Evolutionary conservation across 2,888 invertebrate species (phyloP).

Genomic region (Himalopsyche tibetana): DNA sequence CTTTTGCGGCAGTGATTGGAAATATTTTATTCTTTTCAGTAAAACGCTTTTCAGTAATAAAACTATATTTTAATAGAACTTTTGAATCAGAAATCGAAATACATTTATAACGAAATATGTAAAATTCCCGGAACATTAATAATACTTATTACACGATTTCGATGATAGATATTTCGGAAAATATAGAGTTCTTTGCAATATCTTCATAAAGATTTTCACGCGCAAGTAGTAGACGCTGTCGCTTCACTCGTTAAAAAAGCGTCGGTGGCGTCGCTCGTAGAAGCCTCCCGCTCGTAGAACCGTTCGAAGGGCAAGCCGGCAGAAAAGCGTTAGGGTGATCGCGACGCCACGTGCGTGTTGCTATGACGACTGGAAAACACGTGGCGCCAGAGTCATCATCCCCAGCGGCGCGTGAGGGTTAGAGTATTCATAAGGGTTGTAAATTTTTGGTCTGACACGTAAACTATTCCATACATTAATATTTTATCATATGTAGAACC

Average conservation of each 20-base stretch:
- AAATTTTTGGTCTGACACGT: no score
- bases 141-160: no score
- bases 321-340: not conserved
- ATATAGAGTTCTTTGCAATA: not conserved
- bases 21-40: no score
- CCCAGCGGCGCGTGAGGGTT: not conserved
- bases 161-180: no score
- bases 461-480: no score
- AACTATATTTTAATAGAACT: no score
- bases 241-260: not conserved
- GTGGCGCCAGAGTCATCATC: slow-evolving; percentile 25
- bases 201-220: not conserved
- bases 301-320: not conserved
- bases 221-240: not conserved
- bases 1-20: no score
- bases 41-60: no score
- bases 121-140: no score
- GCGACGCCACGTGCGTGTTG: slow-evolving; percentile 31
- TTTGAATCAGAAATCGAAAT: no score
- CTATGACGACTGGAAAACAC: slow-evolving; percentile 29
- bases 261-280: slow-evolving; percentile 10
- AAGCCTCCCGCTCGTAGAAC: slow-evolving; percentile 16
- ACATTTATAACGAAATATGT: no score
- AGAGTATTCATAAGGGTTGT: not conserved
- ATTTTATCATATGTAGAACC: no score